Evolutionary conservation across 2,888 invertebrate genomes (phyloP), one percentile per base, ranked within the genome.

Genomic region (Seira musarum): DNA sequence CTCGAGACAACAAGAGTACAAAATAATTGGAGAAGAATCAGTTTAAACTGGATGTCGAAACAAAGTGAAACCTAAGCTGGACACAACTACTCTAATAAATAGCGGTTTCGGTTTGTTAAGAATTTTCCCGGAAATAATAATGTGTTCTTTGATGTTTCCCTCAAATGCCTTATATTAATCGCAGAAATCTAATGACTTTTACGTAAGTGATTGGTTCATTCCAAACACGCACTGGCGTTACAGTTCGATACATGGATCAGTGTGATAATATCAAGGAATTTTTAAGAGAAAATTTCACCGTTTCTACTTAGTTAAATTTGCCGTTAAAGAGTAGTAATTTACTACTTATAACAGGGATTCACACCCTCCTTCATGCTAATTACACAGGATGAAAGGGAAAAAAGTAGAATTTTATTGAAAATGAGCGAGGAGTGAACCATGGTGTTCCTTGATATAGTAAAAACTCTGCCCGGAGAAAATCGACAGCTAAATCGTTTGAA

Each of bases 261-360:
- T n/a, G n/a, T n/a, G n/a, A n/a, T n/a, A n/a, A n/a, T n/a, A n/a
- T n/a, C n/a, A n/a, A n/a, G n/a, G 40, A 40, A 13, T 8, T 8
- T 5, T 8, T 5, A 13, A 5, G 40, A 8, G 40, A 40, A 40
- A 40, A 40, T n/a, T n/a, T n/a, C n/a, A n/a, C n/a, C n/a, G n/a
- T n/a, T n/a, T 46, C 46, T n/a, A n/a, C n/a, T n/a, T 46, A 10
- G 57, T n/a, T 57, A 19, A n/a, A n/a, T n/a, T n/a, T 19, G 63
- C 22, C 15, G 13, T 40, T 5, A 61, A 46, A 61, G 19, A 46
- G 25, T 21, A 30, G 46, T 80, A 65, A 80, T 80, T 80, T 74
- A 74, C 69, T 80, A 80, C 74, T 80, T 80, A 80, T 13, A 40
- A 40, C 5, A 40, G 40, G 6, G 5, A 40, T 40, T 40, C 40